These are phyloP conservation scores for Eretmocerus hayati DNA, from an alignment of 2,888 invertebrate species.

Conservation along the genomic window DNA sequence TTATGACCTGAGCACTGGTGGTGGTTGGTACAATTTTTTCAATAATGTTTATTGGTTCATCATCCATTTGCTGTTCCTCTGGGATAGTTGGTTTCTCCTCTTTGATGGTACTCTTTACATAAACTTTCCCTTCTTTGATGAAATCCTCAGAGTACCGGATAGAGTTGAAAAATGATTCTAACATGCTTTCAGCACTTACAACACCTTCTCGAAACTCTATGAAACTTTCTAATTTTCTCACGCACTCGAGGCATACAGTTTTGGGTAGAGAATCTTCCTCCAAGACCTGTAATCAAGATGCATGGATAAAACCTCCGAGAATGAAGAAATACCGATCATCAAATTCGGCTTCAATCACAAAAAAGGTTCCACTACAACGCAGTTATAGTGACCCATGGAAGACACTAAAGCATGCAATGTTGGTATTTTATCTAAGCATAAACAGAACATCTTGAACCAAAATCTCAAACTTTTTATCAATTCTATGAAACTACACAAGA, in stretches of 20 bases:
- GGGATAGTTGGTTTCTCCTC: conserved; percentile 31
- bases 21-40: conserved; percentile 26
- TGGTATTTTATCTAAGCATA: no score
- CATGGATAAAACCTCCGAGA: no score
- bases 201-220: conserved; percentile 59
- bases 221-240: conserved; percentile 57
- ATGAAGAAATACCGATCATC: no score
- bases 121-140: conserved; percentile 56
- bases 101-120: conserved; percentile 42
- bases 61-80: conserved; percentile 26
- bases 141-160: conserved; percentile 56
- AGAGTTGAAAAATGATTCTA: conserved; percentile 60
- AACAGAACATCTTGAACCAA: no score
- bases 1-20: conserved; percentile 29
- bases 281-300: conserved; percentile 49
- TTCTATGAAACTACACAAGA: no score
- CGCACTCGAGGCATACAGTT: conserved; percentile 59
- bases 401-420: no score
- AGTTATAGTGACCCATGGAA: no score
- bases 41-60: conserved; percentile 33
- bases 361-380: no score
- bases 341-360: no score
- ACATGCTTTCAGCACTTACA: conserved; percentile 59
- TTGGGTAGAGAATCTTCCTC: conserved; percentile 65
- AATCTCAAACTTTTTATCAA: no score